Conservation (phyloP, 2,888 invertebrate species). For the Cryptus viduatorius region DNA sequence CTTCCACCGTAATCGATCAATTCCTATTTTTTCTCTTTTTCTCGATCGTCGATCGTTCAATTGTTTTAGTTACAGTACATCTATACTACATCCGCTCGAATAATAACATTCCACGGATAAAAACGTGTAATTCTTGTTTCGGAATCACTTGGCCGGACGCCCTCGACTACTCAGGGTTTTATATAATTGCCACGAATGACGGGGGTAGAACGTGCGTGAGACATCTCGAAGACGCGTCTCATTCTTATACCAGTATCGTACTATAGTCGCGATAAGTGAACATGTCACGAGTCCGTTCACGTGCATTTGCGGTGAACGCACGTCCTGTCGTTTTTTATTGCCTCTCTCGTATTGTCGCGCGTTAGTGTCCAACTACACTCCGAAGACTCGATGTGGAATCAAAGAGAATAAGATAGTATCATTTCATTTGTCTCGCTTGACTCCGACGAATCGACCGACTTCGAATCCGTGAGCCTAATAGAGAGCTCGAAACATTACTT, state of each 20-base stretch:
- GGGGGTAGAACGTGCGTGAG: constrained; percentile 35
- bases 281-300: constrained; percentile 48
- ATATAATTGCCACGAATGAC: constrained; percentile 23
- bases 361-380: background rate
- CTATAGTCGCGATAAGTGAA: constrained; percentile 15
- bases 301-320: constrained; percentile 37
- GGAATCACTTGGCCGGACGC: constrained; percentile 32
- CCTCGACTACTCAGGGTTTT: constrained; percentile 32
- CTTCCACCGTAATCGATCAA: constrained; percentile 38
- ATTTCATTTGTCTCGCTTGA: background rate
- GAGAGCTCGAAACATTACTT: constrained; percentile 13
- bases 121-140: constrained; percentile 47
- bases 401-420: constrained; percentile 14
- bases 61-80: background rate
- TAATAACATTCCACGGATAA: background rate
- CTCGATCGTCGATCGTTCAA: background rate
- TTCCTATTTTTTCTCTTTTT: constrained; percentile 2
- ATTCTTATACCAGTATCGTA: constrained; percentile 15
- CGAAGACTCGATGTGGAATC: background rate
- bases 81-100: constrained; percentile 11
- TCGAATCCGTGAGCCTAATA: background rate
- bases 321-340: constrained; percentile 43
- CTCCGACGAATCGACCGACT: background rate
- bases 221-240: constrained; percentile 20
- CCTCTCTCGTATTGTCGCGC: constrained; percentile 17